Conservation (phyloP, 2,113 vertebrate genomes). For the Archilochus colubris region DNA sequence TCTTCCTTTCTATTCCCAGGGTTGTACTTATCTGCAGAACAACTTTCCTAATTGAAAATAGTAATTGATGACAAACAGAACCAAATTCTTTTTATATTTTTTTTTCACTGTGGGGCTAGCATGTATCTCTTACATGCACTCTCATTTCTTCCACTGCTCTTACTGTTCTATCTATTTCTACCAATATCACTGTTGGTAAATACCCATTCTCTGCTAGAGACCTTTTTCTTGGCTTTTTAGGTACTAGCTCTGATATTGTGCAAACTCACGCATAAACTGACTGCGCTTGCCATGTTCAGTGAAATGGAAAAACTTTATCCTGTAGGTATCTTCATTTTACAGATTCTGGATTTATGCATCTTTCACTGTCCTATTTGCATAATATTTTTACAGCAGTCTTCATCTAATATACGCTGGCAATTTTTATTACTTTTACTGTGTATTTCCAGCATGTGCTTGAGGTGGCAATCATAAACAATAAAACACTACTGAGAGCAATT, state of each 20-base stretch:
- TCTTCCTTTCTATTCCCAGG: not conserved
- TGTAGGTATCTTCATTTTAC: not conserved
- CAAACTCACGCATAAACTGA: not conserved
- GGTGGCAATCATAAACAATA: conserved; percentile 48
- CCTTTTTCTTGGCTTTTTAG: not conserved
- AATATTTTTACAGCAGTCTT: conserved; percentile 23
- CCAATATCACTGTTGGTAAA: not conserved
- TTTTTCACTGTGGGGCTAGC: not conserved
- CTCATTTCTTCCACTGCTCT: not conserved
- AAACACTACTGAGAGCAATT: conserved; percentile 47
- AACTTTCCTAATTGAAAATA: not conserved
- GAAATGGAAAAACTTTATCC: not conserved
- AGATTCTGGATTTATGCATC: not conserved
- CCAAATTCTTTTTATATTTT: not conserved
- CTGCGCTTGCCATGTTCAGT: not conserved
- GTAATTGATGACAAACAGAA: not conserved
- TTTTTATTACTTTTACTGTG: conserved; percentile 31
- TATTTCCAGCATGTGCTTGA: conserved; percentile 76
- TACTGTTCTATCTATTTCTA: not conserved
- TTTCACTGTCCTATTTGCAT: conserved; percentile 1
- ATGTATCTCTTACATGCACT: not conserved
- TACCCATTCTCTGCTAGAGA: not conserved
- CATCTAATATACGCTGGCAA: conserved; percentile 3
- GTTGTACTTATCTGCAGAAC: not conserved
- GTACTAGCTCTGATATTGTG: not conserved